A percentile compares a stretch with the other conserved stretches of the same genome.
These are phyloP conservation scores for Eupithecia exiguata DNA, from an alignment of 2,888 invertebrate species.

Conservation along the genomic window DNA sequence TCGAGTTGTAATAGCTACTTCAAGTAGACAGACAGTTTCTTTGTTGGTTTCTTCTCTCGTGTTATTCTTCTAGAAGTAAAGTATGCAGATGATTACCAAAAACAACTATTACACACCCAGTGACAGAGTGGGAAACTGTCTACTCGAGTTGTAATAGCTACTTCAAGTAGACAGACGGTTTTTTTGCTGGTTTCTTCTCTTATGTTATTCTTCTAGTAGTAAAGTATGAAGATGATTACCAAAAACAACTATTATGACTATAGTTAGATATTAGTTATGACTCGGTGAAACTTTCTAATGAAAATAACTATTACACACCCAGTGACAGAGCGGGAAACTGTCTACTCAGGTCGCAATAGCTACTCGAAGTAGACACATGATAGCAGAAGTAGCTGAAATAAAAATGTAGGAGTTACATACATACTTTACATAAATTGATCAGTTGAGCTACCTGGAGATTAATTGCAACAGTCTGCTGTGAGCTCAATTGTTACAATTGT, in stretches of 20 bases:
- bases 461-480: too few relatives aligned
- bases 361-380: background rate
- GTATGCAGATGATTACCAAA: slow-evolving; percentile 1
- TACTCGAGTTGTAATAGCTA: slow-evolving; percentile 41
- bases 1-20: slow-evolving; percentile 38
- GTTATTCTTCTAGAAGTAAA: background rate
- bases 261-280: too few relatives aligned
- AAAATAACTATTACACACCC: slow-evolving; percentile 26
- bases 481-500: too few relatives aligned
- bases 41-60: background rate
- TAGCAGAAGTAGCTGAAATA: background rate
- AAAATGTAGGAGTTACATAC: background rate
- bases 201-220: background rate
- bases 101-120: slow-evolving; percentile 34
- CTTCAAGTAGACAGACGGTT: slow-evolving; percentile 9
- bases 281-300: background rate
- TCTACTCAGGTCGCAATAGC: slow-evolving; percentile 36
- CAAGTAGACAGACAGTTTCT: background rate
- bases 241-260: slow-evolving; percentile 14
- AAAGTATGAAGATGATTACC: background rate
- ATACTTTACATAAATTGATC: background rate
- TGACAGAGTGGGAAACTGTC: slow-evolving; percentile 42
- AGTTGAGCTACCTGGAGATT: too few relatives aligned
- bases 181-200: background rate
- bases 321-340: slow-evolving; percentile 45